phyloP scores from a whole-genome alignment of 2,888 invertebrate genomes.

The Lissocephala sabroskyi region DNA sequence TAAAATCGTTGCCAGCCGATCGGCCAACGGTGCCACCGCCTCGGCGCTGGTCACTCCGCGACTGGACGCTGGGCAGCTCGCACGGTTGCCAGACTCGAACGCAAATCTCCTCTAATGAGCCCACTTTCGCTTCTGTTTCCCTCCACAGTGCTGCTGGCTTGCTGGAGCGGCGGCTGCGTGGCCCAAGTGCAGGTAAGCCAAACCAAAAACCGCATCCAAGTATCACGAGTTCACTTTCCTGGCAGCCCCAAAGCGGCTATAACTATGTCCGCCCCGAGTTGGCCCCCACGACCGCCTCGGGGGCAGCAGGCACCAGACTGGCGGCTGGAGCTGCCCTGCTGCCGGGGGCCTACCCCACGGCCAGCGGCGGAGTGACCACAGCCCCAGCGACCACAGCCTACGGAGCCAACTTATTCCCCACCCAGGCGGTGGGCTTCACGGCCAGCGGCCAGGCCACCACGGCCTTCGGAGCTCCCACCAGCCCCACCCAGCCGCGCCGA shows the following conservation, averaged over 20 bases:
- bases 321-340: constrained; percentile 12
- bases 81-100: constrained; percentile 36
- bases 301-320: constrained; percentile 40
- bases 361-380: constrained; percentile 47
- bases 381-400: constrained; percentile 46
- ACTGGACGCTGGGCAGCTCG: constrained; percentile 40
- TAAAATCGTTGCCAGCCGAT: constrained; percentile 46
- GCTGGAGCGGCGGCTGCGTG: constrained; percentile 29
- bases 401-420: constrained; percentile 43
- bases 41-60: constrained; percentile 18
- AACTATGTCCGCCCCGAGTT: constrained; percentile 81
- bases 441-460: constrained; percentile 50
- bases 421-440: constrained; percentile 45
- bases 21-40: constrained; percentile 14
- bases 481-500: constrained; percentile 27
- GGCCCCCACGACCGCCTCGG: constrained; percentile 59
- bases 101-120: constrained; percentile 35
- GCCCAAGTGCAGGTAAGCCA: constrained; percentile 45
- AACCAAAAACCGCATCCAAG: neutral
- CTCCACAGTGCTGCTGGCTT: constrained; percentile 44
- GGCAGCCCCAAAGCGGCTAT: constrained; percentile 82
- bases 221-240: neutral
- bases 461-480: constrained; percentile 49
- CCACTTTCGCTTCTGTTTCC: constrained; percentile 15
- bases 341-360: constrained; percentile 44